Evolutionary conservation across 2,113 vertebrate species (phyloP), one percentile per base, ranked within the genome.

Genomic region (Lampris megalopsis): DNA sequence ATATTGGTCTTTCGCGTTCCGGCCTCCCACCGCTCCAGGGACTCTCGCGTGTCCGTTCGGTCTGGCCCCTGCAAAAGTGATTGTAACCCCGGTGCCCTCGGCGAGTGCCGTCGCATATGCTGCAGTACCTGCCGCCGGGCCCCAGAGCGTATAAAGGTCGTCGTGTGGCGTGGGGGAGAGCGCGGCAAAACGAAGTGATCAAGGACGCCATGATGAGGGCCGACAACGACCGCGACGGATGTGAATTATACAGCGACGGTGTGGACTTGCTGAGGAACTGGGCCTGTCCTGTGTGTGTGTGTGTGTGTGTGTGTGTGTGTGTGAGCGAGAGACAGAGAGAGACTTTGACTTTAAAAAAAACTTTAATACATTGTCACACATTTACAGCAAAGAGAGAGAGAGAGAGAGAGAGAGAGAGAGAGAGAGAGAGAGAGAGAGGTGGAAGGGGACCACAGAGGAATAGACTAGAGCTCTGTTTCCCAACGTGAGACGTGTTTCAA

Each of bases 381-480:
- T n/a, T n/a, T n/a, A 50, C 62, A 52, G 53, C 11, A 63, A 73
- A 77, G 72, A 60, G 63, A 69, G 72, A 1, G 9, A 71, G 60
- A 69, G 63, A 66, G 48, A 1, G 24, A 8, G 50, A 35, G 45
- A 8, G 5, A 5, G 67, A 57, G 69, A 35, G 37, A 8, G 58
- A 43, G 75, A 75, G 64, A 79, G 50, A 68, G 48, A 80, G 65
- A 73, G 63, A 64, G 47, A 50, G 68, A 80, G 63, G 81, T 84
- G 80, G 84, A 74, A 75, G 74, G 68, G 78, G n/a, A 62, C 86
- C 89, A 86, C 79, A 69, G 84, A 89, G 79, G 78, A 85, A 78
- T 71, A 80, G 73, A 80, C 71, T 54, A 48, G 65, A 80, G 45
- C 63, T 41, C 57, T 57, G 58, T 69, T 80, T 82, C 77, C 79